phyloP scores from a whole-genome alignment of 2,113 vertebrate genomes.

The Datnioides undecimradiatus region DNA sequence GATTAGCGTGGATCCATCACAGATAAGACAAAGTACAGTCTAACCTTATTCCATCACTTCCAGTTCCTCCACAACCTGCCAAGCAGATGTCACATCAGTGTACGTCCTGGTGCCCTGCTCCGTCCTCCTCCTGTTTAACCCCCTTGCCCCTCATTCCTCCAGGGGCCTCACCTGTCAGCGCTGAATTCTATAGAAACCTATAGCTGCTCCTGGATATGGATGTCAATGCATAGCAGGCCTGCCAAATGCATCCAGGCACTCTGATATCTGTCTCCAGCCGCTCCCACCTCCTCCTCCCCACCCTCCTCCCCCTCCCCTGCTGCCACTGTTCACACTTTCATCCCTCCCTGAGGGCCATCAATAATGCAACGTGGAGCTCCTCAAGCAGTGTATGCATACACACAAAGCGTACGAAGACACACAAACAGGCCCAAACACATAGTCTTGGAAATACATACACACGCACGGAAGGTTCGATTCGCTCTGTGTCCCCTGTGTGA shows the following conservation, averaged over 20 bases:
- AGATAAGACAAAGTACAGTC: background rate
- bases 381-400: slow-evolving; percentile 37
- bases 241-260: slow-evolving; percentile 46
- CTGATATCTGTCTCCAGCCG: slow-evolving; percentile 43
- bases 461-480: slow-evolving; percentile 28
- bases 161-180: slow-evolving; percentile 68
- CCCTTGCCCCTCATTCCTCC: slow-evolving; percentile 30
- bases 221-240: slow-evolving; percentile 16
- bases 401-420: slow-evolving; percentile 34
- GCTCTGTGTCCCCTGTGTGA: slow-evolving; percentile 62
- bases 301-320: slow-evolving; percentile 16
- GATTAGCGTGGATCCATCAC: background rate
- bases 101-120: slow-evolving; percentile 6
- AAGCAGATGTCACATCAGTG: slow-evolving; percentile 40
- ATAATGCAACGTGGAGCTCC: slow-evolving; percentile 77
- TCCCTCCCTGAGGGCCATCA: slow-evolving; percentile 78
- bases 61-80: slow-evolving; percentile 21
- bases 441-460: slow-evolving; percentile 40
- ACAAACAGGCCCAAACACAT: slow-evolving; percentile 40
- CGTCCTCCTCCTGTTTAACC: slow-evolving; percentile 41
- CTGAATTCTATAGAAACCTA: slow-evolving; percentile 40
- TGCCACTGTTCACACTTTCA: slow-evolving; percentile 73
- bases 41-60: slow-evolving; percentile 28
- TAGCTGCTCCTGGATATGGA: slow-evolving; percentile 39
- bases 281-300: slow-evolving; percentile 26